Evolutionary conservation across 92 coral and sea anemone genomes (phyloP).

Genomic region (Isaurus tuberculatus): DNA sequence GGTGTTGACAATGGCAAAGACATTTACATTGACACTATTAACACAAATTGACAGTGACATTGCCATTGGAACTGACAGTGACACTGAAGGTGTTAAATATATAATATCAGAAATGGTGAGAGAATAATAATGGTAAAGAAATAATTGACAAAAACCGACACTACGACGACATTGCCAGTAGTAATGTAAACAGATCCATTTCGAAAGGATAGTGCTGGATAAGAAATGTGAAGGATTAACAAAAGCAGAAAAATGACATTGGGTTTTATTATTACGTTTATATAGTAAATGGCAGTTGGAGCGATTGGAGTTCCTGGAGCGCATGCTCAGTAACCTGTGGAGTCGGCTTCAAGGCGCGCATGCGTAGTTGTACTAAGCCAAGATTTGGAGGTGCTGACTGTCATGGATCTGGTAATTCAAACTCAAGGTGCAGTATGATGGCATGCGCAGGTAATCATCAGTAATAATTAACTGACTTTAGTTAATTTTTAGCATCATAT

Average conservation of each 20-base stretch:
- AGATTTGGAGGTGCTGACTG: conserved; percentile 24
- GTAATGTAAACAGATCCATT: no score
- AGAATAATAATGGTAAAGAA: no score
- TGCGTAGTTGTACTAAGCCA: conserved; percentile 32
- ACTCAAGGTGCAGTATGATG: background rate
- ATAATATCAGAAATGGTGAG: no score
- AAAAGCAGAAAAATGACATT: no score
- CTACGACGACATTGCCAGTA: no score
- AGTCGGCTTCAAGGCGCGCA: conserved; percentile 25
- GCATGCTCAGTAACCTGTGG: conserved; percentile 35
- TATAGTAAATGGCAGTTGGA: conserved; percentile 35
- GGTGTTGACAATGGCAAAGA: background rate
- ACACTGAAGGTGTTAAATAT: no score
- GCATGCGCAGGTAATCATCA: conserved; percentile 26
- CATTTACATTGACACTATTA: background rate
- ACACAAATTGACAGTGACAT: background rate
- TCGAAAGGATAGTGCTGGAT: no score
- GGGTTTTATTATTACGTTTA: background rate
- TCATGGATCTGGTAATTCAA: background rate
- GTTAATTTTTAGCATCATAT: no score
- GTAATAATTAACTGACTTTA: no score
- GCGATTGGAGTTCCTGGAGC: conserved; percentile 30
- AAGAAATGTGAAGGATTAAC: no score
- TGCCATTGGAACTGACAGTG: background rate
- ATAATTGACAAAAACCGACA: no score